phyloP scores from a whole-genome alignment of 2,888 invertebrate species.

The Oxyteleia sp. region DNA sequence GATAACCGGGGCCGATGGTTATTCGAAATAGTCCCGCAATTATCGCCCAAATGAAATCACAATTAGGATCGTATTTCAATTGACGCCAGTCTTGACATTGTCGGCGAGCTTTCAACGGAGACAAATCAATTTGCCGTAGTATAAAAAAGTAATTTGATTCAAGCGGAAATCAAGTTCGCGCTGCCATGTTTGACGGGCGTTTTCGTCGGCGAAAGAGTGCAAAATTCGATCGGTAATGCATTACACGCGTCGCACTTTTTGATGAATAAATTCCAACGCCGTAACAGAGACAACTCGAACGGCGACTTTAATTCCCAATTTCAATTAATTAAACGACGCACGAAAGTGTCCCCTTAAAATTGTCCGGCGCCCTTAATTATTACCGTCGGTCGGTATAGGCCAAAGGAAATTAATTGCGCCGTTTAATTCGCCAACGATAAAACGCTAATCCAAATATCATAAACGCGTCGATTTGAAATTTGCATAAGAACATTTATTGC shows the following conservation, averaged over 20 bases:
- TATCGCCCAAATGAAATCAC: constrained; percentile 56
- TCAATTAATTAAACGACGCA: constrained; percentile 57
- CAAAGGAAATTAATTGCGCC: constrained; percentile 50
- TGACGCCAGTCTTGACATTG: constrained; percentile 61
- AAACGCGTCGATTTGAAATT: constrained; percentile 57
- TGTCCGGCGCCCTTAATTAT: constrained; percentile 51
- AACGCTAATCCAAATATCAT: constrained; percentile 65
- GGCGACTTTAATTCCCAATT: constrained; percentile 43
- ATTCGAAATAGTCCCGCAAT: constrained; percentile 43
- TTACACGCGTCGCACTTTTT: constrained; percentile 8
- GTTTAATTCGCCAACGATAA: constrained; percentile 41
- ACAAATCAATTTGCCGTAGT: constrained; percentile 26
- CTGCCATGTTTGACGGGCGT: constrained; percentile 38
- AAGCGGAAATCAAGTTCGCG: constrained; percentile 46
- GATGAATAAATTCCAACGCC: constrained; percentile 6
- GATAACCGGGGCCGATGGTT: constrained; percentile 19
- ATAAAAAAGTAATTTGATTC: constrained; percentile 57
- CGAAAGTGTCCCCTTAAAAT: constrained; percentile 47
- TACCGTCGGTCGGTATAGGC: constrained; percentile 49
- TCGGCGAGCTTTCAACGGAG: constrained; percentile 29
- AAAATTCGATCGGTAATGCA: constrained; percentile 7
- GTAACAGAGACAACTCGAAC: not conserved
- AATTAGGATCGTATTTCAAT: constrained; percentile 61
- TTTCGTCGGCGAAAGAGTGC: constrained; percentile 11
- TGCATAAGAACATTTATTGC: constrained; percentile 50